A percentile compares a stretch with the other conserved stretches of the same genome.
Conservation (phyloP, 2,888 invertebrate genomes). For the Chrysolina americana region DNA sequence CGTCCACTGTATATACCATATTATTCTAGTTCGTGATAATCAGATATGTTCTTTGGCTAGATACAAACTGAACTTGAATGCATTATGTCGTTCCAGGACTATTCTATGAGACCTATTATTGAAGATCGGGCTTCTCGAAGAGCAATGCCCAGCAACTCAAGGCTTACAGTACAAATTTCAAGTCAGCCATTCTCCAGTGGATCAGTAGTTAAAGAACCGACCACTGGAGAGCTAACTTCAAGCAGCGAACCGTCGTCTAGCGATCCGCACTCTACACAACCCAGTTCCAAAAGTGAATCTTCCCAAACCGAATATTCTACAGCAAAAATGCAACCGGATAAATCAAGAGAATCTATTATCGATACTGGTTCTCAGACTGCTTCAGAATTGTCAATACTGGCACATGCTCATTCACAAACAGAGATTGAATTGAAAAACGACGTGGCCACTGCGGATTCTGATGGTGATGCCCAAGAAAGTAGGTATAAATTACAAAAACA, state of each 20-base stretch:
- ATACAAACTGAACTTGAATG: no score
- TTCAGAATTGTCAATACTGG: neutral
- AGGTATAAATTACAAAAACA: no score
- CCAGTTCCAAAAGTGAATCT: no score
- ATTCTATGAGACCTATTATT: no score
- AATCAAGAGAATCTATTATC: neutral
- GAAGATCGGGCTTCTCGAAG: neutral
- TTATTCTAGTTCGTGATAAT: no score
- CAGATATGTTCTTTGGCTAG: no score
- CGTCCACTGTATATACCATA: no score
- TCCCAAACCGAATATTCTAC: slow-evolving; percentile 14
- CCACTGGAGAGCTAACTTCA: neutral
- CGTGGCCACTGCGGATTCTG: neutral
- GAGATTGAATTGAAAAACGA: neutral
- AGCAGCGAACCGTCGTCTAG: no score
- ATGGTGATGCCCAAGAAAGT: neutral
- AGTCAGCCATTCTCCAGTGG: neutral
- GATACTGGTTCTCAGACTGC: slow-evolving; percentile 14
- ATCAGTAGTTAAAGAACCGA: neutral
- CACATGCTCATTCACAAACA: neutral
- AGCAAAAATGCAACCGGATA: neutral
- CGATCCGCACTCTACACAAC: no score
- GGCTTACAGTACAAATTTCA: neutral
- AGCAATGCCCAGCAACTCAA: neutral
- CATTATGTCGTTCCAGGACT: no score